Conservation (phyloP, 2,797 vertebrate species). For the Percopsis omiscomaycus region DNA sequence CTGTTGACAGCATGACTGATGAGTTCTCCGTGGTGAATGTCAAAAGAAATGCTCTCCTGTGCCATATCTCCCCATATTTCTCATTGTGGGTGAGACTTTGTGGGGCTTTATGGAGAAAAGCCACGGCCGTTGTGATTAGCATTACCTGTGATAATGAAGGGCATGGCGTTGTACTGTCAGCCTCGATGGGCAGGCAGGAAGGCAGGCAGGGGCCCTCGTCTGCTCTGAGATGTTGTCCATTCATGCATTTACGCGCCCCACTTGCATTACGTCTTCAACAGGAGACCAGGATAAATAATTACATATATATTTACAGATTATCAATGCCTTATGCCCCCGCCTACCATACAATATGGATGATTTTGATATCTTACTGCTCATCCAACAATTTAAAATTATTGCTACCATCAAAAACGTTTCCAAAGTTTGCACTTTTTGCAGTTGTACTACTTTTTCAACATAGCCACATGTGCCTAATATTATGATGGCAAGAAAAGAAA, state of each 20-base stretch:
- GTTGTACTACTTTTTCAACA: conserved; percentile 6
- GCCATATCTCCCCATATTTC: conserved; percentile 77
- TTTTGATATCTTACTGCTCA: conserved; percentile 38
- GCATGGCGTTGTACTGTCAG: conserved; percentile 71
- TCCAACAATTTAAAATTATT: conserved; percentile 49
- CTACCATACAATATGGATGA: conserved; percentile 7
- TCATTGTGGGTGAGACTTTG: conserved; percentile 77
- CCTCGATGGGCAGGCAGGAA: conserved; percentile 46
- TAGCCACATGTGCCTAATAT: conserved; percentile 1
- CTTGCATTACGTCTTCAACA: conserved; percentile 64
- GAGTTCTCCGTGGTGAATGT: conserved; percentile 81
- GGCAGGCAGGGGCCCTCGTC: conserved; percentile 19
- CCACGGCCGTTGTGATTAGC: conserved; percentile 74
- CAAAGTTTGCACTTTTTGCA: conserved; percentile 24
- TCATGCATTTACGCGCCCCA: conserved; percentile 56
- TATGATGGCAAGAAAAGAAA: conserved; percentile 8
- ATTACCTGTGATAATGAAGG: conserved; percentile 81
- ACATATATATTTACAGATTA: conserved; percentile 71
- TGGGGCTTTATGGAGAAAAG: conserved; percentile 74
- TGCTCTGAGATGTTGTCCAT: conserved; percentile 52
- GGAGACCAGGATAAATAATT: conserved; percentile 59
- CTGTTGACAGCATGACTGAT: conserved; percentile 85
- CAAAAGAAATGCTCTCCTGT: conserved; percentile 81
- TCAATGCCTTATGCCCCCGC: conserved; percentile 63
- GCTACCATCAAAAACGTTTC: conserved; percentile 35